Percentiles rank a stretch among this genome's conserved stretches.
phyloP scores from a whole-genome alignment of 2,113 vertebrate species.

The Crypturellus undulatus region DNA sequence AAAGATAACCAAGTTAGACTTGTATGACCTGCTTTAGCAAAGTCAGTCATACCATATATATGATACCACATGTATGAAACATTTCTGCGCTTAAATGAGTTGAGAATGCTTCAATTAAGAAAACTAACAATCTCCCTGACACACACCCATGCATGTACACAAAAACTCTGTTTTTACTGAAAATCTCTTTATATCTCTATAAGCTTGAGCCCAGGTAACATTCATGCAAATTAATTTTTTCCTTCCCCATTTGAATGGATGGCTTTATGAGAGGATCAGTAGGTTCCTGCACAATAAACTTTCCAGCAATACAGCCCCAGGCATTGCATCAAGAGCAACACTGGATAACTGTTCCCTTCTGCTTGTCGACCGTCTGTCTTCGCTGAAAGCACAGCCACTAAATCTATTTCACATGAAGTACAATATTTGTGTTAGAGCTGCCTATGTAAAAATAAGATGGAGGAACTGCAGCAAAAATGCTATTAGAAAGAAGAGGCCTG shows the following conservation, averaged over 20 bases:
- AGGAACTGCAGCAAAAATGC: not conserved
- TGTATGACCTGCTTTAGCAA: not conserved
- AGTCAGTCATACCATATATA: not conserved
- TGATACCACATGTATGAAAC: not conserved
- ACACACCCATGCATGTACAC: fast-evolving
- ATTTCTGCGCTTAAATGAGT: not conserved
- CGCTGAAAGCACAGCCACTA: not conserved
- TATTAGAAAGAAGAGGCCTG: not conserved
- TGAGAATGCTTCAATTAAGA: not conserved
- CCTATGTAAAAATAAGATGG: not conserved
- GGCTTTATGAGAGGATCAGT: not conserved
- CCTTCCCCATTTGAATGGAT: not conserved
- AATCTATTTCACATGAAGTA: not conserved
- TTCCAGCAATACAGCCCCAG: not conserved
- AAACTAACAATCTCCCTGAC: not conserved
- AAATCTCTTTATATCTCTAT: not conserved
- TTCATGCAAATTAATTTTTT: not conserved
- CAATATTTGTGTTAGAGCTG: not conserved
- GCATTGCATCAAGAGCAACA: not conserved
- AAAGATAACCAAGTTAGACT: not conserved
- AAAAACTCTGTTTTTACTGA: not conserved
- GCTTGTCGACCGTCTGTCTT: not conserved
- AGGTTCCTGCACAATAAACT: not conserved
- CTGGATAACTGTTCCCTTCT: not conserved
- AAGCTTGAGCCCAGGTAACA: not conserved